A percentile compares a stretch with the other conserved stretches of the same genome.
Conservation (phyloP, 2,797 vertebrate genomes). For the Mus spretus region DNA sequence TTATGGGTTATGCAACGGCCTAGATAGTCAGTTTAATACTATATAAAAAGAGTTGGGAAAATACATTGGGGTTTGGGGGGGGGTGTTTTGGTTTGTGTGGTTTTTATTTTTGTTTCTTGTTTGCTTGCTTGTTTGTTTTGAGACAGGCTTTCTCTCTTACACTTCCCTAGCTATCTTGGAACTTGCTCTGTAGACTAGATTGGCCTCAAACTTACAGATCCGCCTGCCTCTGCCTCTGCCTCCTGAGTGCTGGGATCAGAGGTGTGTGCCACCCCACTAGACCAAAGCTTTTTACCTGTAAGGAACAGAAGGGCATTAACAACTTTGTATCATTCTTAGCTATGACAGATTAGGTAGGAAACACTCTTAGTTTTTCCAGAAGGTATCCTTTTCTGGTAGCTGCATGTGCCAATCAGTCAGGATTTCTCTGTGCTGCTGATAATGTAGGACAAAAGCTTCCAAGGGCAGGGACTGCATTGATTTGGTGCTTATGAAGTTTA, state of each 20-base stretch:
- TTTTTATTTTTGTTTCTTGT: background rate
- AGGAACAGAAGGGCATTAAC: conserved; percentile 46
- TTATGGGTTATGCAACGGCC: background rate
- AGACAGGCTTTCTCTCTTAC: background rate
- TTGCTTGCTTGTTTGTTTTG: background rate
- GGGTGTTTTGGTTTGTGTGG: background rate
- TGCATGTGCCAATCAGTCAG: conserved; percentile 7
- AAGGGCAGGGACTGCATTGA: background rate
- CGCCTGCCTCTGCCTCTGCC: background rate
- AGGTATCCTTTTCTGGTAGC: conserved; percentile 47
- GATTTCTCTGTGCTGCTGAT: conserved; percentile 42
- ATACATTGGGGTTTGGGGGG: background rate
- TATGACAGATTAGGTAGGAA: conserved; percentile 50
- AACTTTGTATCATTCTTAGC: background rate
- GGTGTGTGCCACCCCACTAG: background rate
- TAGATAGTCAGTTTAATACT: background rate
- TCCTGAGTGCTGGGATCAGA: background rate
- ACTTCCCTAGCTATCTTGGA: background rate
- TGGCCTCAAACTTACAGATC: background rate
- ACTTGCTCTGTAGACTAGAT: background rate
- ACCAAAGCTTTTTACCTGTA: conserved; percentile 42
- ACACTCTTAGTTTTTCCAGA: conserved; percentile 49
- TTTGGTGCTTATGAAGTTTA: conserved; percentile 27
- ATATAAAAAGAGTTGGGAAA: background rate
- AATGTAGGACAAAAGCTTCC: conserved; percentile 12